phyloP scores from a whole-genome alignment of 2,113 vertebrate genomes.

The Noctilio leporinus region DNA sequence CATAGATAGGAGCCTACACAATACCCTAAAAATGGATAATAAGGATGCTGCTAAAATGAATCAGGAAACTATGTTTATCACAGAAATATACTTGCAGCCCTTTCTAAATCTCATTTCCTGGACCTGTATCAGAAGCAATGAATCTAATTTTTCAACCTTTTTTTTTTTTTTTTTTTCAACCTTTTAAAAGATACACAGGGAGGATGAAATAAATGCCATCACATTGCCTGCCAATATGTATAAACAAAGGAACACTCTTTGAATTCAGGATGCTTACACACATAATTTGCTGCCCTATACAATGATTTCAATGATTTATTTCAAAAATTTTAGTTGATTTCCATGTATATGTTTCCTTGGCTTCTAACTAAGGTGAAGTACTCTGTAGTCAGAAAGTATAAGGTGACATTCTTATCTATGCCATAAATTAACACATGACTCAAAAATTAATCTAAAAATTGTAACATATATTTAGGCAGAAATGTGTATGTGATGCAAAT shows the following conservation, averaged over 20 bases:
- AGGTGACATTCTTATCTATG: neutral
- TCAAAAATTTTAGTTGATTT: slow-evolving; percentile 17
- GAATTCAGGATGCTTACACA: neutral
- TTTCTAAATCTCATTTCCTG: neutral
- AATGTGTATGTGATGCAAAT: neutral
- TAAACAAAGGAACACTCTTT: neutral
- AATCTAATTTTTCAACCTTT: neutral
- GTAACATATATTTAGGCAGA: neutral
- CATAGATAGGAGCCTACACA: too few species aligned
- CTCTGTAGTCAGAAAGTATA: neutral
- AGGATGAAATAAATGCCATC: neutral
- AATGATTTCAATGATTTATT: neutral
- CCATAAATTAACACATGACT: neutral
- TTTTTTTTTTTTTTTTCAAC: slow-evolving; percentile 29
- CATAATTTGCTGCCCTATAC: neutral
- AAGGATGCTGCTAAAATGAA: neutral
- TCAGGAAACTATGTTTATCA: neutral
- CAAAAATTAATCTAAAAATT: neutral
- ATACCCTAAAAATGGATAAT: neutral
- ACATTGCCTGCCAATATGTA: neutral
- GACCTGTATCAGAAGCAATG: neutral
- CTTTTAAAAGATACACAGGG: neutral
- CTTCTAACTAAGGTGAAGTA: neutral
- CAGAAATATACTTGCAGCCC: neutral
- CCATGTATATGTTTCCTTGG: neutral